phyloP scores from a whole-genome alignment of 1,140 invertebrate species.

The Ganaspis sp. region DNA sequence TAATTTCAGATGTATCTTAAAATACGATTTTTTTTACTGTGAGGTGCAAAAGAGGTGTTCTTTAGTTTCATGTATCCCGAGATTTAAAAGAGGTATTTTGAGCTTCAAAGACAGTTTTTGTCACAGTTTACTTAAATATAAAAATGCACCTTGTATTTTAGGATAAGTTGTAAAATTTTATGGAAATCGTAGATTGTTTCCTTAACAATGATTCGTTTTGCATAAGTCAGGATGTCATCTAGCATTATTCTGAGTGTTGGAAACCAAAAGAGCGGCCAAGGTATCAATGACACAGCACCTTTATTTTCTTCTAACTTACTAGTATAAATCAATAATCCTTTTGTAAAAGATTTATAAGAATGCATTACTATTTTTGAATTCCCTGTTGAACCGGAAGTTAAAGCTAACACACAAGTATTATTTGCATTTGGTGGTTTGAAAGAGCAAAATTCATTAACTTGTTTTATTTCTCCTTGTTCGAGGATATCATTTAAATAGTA shows the following conservation, averaged over 20 bases:
- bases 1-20: no score
- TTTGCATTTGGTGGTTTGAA: constrained; percentile 45
- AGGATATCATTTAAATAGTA: constrained; percentile 54
- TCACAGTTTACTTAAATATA: no score
- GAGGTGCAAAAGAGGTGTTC: no score
- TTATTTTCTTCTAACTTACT: not conserved
- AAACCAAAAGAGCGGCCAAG: constrained; percentile 57
- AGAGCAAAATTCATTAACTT: constrained; percentile 54
- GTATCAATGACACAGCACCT: constrained; percentile 35
- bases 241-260: constrained; percentile 48
- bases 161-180: constrained; percentile 73
- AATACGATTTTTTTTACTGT: no score
- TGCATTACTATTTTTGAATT: constrained; percentile 62
- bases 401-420: constrained; percentile 59
- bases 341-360: constrained; percentile 45
- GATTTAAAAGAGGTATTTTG: no score
- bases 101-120: no score
- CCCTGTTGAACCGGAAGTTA: constrained; percentile 65
- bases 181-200: constrained; percentile 75
- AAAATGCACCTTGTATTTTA: constrained; percentile 72
- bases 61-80: no score
- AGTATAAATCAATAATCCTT: not conserved
- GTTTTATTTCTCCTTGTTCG: constrained; percentile 33
- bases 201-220: constrained; percentile 71
- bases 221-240: constrained; percentile 59